Percentiles rank a stretch among this genome's conserved stretches.
Conservation (phyloP, 2,113 vertebrate species). For the Elephas maximus region DNA sequence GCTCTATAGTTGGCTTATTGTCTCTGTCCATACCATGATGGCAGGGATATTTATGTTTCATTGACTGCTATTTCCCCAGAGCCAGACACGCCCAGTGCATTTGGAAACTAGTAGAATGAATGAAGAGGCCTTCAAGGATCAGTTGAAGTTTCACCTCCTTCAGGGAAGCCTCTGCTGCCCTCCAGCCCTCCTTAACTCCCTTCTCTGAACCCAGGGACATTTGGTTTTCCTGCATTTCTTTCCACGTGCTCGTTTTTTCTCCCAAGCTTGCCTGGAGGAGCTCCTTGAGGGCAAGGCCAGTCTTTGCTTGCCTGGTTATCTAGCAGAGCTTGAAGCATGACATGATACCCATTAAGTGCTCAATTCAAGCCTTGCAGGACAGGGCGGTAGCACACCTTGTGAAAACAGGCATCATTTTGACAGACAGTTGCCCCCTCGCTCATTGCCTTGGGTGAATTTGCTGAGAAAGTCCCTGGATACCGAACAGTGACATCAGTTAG, state of each 20-base stretch:
- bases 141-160: neutral
- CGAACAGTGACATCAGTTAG: neutral
- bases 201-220: neutral
- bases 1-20: neutral
- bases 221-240: neutral
- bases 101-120: neutral
- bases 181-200: neutral
- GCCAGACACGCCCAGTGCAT: neutral
- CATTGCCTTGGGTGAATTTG: neutral
- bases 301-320: neutral
- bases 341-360: neutral
- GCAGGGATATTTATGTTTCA: neutral
- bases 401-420: neutral
- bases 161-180: neutral
- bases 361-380: neutral
- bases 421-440: neutral
- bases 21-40: neutral
- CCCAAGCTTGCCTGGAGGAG: neutral
- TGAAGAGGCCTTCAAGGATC: neutral
- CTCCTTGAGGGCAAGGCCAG: neutral
- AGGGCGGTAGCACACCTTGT: neutral
- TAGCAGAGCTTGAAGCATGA: neutral
- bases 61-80: neutral
- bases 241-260: neutral
- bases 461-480: conserved; percentile 56